Conservation (phyloP, 2,797 vertebrate genomes). For the Gephyroberyx darwinii region DNA sequence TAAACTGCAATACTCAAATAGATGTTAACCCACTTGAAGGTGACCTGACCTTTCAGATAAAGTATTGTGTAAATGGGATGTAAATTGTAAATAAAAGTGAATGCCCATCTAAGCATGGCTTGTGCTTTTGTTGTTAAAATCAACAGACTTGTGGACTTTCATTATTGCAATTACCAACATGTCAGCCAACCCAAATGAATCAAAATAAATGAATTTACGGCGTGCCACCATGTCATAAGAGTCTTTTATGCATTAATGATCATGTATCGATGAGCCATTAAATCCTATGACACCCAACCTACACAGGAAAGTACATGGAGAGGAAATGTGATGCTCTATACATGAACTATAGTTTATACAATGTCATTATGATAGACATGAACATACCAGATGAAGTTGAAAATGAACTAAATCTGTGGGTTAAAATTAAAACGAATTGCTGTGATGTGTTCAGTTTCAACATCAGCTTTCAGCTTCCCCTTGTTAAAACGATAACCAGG, state of each 20-base stretch:
- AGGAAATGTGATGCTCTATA: background rate
- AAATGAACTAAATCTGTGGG: background rate
- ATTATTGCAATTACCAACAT: background rate
- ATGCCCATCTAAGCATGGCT: background rate
- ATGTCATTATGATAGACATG: background rate
- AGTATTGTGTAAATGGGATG: background rate
- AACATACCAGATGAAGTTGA: constrained; percentile 11
- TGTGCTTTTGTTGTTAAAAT: background rate
- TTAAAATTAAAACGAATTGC: background rate
- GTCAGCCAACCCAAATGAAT: background rate
- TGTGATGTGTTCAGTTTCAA: background rate
- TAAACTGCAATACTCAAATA: background rate
- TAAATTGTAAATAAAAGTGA: background rate
- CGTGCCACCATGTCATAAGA: background rate
- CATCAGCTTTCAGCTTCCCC: constrained; percentile 4
- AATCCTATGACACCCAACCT: background rate
- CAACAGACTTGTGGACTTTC: background rate
- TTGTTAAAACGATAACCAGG: background rate
- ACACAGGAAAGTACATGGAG: background rate
- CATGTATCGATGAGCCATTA: background rate
- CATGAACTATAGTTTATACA: background rate
- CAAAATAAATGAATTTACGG: background rate
- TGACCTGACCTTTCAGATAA: background rate
- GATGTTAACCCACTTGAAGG: background rate
- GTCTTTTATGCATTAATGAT: constrained; percentile 2